Percentiles rank a stretch among this genome's conserved stretches.
These are phyloP conservation scores for Eciton burchellii DNA, from an alignment of 1,140 invertebrate species.

Conservation along the genomic window DNA sequence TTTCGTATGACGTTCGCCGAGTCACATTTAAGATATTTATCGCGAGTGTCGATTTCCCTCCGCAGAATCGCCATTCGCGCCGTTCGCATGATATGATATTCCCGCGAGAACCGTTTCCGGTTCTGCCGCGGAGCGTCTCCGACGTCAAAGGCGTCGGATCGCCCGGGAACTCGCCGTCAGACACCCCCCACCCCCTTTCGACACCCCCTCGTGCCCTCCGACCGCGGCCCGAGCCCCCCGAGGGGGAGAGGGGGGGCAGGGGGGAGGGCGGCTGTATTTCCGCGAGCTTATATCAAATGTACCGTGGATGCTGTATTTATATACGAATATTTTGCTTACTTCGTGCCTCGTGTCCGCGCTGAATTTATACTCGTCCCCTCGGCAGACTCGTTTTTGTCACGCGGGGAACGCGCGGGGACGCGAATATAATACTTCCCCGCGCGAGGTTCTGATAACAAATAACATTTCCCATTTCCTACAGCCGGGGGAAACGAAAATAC, in stretches of 20 bases:
- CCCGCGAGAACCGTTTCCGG: conserved; percentile 9
- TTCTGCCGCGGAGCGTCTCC: background rate
- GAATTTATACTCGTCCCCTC: conserved; percentile 55
- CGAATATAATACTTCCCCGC: conserved; percentile 39
- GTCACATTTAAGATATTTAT: background rate
- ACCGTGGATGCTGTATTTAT: conserved; percentile 36
- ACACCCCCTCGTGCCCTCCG: background rate
- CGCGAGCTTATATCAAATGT: conserved; percentile 35
- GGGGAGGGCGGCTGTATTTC: conserved; percentile 13
- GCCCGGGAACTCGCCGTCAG: background rate
- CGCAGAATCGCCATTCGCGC: background rate
- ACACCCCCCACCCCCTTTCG: too few relatives aligned
- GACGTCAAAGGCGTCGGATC: background rate
- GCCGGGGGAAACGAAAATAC: conserved; percentile 9
- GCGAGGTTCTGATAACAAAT: conserved; percentile 46
- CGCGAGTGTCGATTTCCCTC: background rate
- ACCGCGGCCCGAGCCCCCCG: background rate
- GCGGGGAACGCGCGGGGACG: conserved; percentile 20
- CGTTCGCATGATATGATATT: conserved; percentile 7
- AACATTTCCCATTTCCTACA: conserved; percentile 41
- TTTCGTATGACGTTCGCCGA: background rate
- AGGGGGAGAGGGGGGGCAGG: too few relatives aligned
- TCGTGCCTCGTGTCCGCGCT: conserved; percentile 41
- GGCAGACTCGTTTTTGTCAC: conserved; percentile 54
- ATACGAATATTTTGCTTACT: conserved; percentile 54